Percentiles rank a stretch among this genome's conserved stretches.
Evolutionary conservation across 2,888 invertebrate genomes (phyloP).

Genomic region (Stratiomys singularior): DNA sequence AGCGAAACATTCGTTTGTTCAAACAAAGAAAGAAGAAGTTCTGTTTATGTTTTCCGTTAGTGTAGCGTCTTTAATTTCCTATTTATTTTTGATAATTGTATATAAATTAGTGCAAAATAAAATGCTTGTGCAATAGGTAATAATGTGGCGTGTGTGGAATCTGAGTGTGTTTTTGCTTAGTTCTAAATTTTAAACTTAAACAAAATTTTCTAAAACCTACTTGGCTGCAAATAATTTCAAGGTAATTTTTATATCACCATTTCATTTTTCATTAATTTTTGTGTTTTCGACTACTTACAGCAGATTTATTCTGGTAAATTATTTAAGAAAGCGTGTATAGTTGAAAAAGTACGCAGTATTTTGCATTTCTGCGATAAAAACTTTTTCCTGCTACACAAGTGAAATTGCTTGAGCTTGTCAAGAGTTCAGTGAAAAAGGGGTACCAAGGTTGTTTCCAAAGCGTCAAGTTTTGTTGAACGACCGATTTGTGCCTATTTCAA

Average conservation of each 20-base stretch:
- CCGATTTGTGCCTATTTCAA: constrained; percentile 37
- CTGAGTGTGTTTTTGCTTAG: constrained; percentile 20
- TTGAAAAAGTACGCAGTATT: constrained; percentile 32
- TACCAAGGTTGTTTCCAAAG: constrained; percentile 40
- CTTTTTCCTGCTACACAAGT: constrained; percentile 23
- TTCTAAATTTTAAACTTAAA: not conserved
- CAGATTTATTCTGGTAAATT: constrained; percentile 36
- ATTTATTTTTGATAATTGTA: not conserved
- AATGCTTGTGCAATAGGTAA: constrained; percentile 31
- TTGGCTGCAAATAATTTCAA: constrained; percentile 25
- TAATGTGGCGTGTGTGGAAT: constrained; percentile 17
- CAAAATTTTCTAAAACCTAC: not conserved
- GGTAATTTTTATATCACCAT: constrained; percentile 12
- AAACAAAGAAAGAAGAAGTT: constrained; percentile 41
- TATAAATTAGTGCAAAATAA: constrained; percentile 20
- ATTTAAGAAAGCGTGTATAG: not conserved
- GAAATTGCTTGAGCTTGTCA: not conserved
- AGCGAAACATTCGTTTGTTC: constrained; percentile 16
- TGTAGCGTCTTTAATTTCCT: constrained; percentile 30
- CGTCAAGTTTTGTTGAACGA: constrained; percentile 18
- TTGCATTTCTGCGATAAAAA: constrained; percentile 39
- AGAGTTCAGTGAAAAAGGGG: constrained; percentile 30
- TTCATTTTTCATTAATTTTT: constrained; percentile 36
- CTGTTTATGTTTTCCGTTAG: constrained; percentile 44
- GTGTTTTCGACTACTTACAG: constrained; percentile 34